Percentiles rank a stretch among this genome's conserved stretches.
phyloP scores from a whole-genome alignment of 2,888 invertebrate genomes.

The Auanema sp. region DNA sequence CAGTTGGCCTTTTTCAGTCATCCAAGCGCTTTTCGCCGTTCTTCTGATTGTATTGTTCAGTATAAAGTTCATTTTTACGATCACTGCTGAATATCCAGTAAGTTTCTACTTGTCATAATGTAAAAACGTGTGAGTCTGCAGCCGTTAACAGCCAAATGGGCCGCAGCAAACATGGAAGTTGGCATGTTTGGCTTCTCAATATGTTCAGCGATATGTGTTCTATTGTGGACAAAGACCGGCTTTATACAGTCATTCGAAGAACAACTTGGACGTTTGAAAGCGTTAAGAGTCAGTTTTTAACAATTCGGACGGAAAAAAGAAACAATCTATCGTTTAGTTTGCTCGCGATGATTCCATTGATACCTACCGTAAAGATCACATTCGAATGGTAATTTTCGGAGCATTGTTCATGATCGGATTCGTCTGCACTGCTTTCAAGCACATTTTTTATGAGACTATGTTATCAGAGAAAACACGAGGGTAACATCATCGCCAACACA shows the following conservation, averaged over 20 bases:
- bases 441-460: not conserved
- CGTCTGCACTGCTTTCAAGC: slow-evolving; percentile 8
- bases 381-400: slow-evolving; percentile 9
- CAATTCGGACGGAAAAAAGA: not conserved
- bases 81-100: not conserved
- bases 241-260: slow-evolving; percentile 18
- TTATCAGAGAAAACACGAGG: slow-evolving; percentile 1
- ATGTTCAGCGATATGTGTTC: slow-evolving; percentile 13
- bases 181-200: slow-evolving; percentile 11
- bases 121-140: not conserved
- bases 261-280: slow-evolving; percentile 10
- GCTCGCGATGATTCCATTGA: slow-evolving; percentile 14
- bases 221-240: slow-evolving; percentile 15
- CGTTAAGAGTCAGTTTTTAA: slow-evolving; percentile 8
- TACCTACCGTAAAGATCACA: not conserved
- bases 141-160: slow-evolving; percentile 15
- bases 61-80: not conserved
- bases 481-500: not conserved
- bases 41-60: slow-evolving; percentile 10
- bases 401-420: slow-evolving; percentile 6
- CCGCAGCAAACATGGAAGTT: slow-evolving; percentile 11
- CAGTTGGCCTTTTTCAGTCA: slow-evolving; percentile 2
- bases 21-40: slow-evolving; percentile 9
- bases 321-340: slow-evolving; percentile 5
- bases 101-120: not conserved